phyloP scores from a whole-genome alignment of 2,888 invertebrate species.

The Sesamia inferens region DNA sequence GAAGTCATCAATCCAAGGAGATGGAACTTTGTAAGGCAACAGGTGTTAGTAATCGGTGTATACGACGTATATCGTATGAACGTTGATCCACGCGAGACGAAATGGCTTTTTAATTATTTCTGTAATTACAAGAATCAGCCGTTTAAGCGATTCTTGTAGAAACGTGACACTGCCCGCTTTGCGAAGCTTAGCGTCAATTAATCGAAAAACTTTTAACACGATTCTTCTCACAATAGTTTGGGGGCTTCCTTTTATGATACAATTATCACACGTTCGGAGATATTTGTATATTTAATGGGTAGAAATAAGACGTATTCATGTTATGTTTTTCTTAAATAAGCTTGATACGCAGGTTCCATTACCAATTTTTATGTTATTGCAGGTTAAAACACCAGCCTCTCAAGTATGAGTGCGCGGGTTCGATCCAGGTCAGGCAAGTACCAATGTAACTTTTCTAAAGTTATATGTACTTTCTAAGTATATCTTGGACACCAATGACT shows the following conservation, averaged over 20 bases:
- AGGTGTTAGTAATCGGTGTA: not conserved
- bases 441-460: too few species aligned
- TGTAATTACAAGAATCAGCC: not conserved
- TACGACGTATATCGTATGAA: not conserved
- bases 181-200: not conserved
- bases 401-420: too few species aligned
- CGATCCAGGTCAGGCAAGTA: too few species aligned
- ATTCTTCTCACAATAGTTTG: not conserved
- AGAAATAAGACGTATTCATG: not conserved
- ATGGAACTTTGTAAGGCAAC: not conserved
- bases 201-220: not conserved
- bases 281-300: not conserved
- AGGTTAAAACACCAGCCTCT: too few species aligned
- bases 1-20: conserved; percentile 39
- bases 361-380: not conserved
- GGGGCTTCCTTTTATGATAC: too few species aligned
- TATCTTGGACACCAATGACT: too few species aligned
- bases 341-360: too few species aligned
- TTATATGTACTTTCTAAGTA: too few species aligned
- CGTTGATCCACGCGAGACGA: not conserved
- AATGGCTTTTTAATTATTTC: not conserved
- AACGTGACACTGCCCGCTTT: not conserved
- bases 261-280: too few species aligned
- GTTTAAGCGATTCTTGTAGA: not conserved
- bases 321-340: not conserved